Evolutionary conservation across 2,113 vertebrate genomes (phyloP).

Genomic region (Mastomys coucha): DNA sequence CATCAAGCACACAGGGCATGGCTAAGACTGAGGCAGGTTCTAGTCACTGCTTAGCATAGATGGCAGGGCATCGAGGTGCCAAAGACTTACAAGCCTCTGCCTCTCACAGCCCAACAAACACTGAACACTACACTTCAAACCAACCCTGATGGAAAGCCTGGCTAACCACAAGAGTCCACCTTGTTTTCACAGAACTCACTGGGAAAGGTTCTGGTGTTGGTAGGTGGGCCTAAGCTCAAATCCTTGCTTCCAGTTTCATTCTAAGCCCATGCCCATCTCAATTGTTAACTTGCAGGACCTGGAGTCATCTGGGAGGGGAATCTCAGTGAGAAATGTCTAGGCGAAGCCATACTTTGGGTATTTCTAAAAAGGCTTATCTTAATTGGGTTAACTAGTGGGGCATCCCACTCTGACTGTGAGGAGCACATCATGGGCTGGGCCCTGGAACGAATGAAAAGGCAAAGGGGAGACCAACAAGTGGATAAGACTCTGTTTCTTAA

Average conservation of each 20-base stretch:
- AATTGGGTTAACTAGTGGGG: not conserved
- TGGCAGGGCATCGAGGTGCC: not conserved
- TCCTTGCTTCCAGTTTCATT: not conserved
- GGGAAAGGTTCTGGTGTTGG: not conserved
- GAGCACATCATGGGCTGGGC: not conserved
- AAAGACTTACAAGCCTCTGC: not conserved
- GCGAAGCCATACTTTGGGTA: fast-evolving
- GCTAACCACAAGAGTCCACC: not conserved
- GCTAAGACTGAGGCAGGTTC: not conserved
- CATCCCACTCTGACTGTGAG: not conserved
- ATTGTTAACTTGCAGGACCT: not conserved
- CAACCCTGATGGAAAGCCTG: not conserved
- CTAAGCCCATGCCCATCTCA: not conserved
- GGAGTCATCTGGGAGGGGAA: not conserved
- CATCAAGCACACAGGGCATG: not conserved
- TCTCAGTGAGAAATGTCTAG: not conserved
- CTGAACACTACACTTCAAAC: not conserved
- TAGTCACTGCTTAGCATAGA: not conserved
- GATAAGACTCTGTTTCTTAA: not conserved
- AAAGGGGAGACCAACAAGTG: not conserved
- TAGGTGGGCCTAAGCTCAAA: not conserved
- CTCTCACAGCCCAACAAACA: not conserved
- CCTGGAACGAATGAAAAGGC: not conserved
- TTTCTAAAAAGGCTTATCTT: not conserved
- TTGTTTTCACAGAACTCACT: fast-evolving